Conservation (phyloP, 37 sponge, comb jelly and placozoan species). For the Beroe forskalii region DNA sequence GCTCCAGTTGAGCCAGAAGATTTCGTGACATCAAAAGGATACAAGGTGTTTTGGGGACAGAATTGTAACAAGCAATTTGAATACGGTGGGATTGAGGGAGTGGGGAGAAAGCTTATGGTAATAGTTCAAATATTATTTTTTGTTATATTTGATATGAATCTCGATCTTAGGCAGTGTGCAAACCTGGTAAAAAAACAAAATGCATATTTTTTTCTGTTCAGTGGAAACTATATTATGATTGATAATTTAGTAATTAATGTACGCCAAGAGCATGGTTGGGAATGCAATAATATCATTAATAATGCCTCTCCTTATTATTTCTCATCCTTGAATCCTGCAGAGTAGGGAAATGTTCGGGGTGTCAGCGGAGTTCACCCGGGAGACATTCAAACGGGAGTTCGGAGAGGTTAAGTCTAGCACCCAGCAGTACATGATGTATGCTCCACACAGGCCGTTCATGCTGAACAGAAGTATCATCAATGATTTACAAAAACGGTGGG, state of each 20-base stretch:
- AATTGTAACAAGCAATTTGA: conserved; percentile 74
- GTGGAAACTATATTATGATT: too few relatives aligned
- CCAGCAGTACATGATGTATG: not conserved
- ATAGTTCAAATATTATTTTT: too few relatives aligned
- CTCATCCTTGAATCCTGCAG: too few relatives aligned
- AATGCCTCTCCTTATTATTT: too few relatives aligned
- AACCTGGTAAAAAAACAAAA: too few relatives aligned
- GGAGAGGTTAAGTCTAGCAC: not conserved
- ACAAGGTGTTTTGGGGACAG: conserved; percentile 90
- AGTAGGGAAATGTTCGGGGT: too few relatives aligned
- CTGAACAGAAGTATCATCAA: conserved; percentile 78
- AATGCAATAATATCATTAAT: too few relatives aligned
- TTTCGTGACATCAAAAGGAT: conserved; percentile 67
- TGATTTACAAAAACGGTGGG: conserved; percentile 67
- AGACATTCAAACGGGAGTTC: not conserved
- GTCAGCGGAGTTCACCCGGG: not conserved
- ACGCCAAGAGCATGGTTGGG: too few relatives aligned
- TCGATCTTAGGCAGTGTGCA: too few relatives aligned
- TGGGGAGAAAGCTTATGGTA: not conserved
- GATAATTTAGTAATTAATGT: too few relatives aligned
- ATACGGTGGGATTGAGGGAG: not conserved
- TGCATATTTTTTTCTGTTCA: too few relatives aligned
- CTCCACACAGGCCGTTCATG: conserved; percentile 92
- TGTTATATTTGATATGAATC: too few relatives aligned
- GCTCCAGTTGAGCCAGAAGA: conserved; percentile 89